These are phyloP conservation scores for Gambusia yucatana DNA, from an alignment of 2,797 vertebrate species.

Conservation along the genomic window DNA sequence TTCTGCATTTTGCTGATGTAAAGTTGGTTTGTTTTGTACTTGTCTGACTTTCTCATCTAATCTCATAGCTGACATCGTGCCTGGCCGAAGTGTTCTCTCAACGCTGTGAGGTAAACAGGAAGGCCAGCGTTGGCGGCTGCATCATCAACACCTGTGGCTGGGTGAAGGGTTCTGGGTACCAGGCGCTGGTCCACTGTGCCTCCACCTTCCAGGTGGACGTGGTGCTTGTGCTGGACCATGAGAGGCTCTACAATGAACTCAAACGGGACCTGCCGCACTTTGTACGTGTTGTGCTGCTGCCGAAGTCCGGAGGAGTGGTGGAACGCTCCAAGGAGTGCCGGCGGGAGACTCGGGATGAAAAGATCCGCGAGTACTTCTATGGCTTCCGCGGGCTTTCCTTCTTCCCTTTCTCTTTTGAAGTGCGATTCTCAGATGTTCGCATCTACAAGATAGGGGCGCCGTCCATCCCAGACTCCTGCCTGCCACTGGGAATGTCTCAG, in stretches of 20 bases:
- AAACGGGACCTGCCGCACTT: slow-evolving; percentile 97
- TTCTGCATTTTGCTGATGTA: background rate
- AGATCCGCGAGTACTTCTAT: slow-evolving; percentile 97
- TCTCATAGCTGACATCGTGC: slow-evolving; percentile 88
- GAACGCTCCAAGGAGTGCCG: slow-evolving; percentile 97
- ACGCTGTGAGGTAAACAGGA: slow-evolving; percentile 95
- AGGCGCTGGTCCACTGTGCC: slow-evolving; percentile 95
- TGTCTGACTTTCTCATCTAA: slow-evolving; percentile 4
- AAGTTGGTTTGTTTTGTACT: background rate
- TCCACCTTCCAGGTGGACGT: slow-evolving; percentile 98
- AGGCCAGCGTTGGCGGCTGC: slow-evolving; percentile 94
- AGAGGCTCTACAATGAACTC: slow-evolving; percentile 96
- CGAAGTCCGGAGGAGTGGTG: slow-evolving; percentile 94
- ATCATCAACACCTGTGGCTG: slow-evolving; percentile 98
- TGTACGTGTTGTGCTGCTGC: slow-evolving; percentile 92
- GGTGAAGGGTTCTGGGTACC: slow-evolving; percentile 98
- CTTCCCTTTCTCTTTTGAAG: slow-evolving; percentile 96
- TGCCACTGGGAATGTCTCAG: slow-evolving; percentile 97
- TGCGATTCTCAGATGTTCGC: slow-evolving; percentile 95
- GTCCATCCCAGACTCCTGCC: slow-evolving; percentile 95
- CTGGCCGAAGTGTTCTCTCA: slow-evolving; percentile 96
- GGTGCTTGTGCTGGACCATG: slow-evolving; percentile 95
- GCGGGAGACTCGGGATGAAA: slow-evolving; percentile 91
- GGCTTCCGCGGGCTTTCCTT: slow-evolving; percentile 92
- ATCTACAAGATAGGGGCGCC: slow-evolving; percentile 98